Evolutionary conservation across 2,797 vertebrate species (phyloP).

Genomic region (Prionace glauca): DNA sequence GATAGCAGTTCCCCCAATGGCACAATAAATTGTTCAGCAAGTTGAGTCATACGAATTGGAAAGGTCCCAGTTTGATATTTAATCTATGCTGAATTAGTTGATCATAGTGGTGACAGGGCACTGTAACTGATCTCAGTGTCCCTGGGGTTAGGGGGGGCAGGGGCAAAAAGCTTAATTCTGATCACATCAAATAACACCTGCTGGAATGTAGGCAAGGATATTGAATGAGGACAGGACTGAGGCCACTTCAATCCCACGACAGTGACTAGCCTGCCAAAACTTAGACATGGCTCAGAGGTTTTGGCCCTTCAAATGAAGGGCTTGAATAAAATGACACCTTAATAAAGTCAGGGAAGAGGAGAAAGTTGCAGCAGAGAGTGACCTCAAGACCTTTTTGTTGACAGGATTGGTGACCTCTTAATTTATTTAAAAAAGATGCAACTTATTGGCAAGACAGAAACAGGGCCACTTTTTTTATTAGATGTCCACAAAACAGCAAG

Average conservation of each 20-base stretch:
- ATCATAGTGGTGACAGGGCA: not conserved
- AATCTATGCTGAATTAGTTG: not conserved
- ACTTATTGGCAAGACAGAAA: not conserved
- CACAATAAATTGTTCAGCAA: not conserved
- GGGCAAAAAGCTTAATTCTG: not conserved
- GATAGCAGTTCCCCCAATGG: not conserved
- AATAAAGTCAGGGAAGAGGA: not conserved
- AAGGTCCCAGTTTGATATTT: not conserved
- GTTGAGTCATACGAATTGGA: not conserved
- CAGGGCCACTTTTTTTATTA: not conserved
- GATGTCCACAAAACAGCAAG: not conserved
- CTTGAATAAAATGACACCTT: not conserved
- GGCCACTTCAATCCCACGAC: not conserved
- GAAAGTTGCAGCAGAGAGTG: not conserved
- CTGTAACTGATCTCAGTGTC: not conserved
- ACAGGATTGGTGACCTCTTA: not conserved
- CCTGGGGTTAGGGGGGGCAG: not conserved
- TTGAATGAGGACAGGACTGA: not conserved
- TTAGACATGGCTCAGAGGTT: not conserved
- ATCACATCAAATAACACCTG: not conserved
- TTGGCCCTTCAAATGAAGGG: not conserved
- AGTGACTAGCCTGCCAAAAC: not conserved
- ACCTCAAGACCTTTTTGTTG: not conserved
- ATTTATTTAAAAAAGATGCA: not conserved
- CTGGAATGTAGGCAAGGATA: not conserved